phyloP scores from a whole-genome alignment of 2,797 vertebrate genomes.

The Pitangus sulphuratus region DNA sequence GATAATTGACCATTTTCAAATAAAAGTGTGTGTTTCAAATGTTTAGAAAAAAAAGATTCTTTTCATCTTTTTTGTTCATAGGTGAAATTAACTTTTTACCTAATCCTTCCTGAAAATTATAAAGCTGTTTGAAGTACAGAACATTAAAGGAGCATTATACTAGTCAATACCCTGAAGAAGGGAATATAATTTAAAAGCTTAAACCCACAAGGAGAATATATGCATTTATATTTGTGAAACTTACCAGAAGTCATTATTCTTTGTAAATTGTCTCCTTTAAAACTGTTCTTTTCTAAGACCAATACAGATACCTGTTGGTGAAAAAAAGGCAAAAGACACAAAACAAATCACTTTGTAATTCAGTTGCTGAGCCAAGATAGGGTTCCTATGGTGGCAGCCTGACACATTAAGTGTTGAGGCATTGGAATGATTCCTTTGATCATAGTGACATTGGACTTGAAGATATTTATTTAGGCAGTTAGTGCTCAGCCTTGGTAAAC shows the following conservation, averaged over 20 bases:
- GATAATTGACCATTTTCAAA: not conserved
- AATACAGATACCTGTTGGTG: not conserved
- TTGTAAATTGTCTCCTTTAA: not conserved
- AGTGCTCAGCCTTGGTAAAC: not conserved
- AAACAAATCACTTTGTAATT: not conserved
- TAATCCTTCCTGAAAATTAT: not conserved
- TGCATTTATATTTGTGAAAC: constrained; percentile 13
- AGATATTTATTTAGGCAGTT: not conserved
- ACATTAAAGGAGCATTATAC: not conserved
- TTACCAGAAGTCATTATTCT: not conserved
- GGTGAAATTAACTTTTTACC: not conserved
- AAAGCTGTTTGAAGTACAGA: constrained; percentile 10
- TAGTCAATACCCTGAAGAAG: not conserved
- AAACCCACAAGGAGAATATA: not conserved
- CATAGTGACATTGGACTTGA: not conserved
- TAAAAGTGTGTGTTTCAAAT: not conserved
- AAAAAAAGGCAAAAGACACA: not conserved
- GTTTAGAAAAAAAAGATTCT: not conserved
- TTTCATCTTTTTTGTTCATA: not conserved
- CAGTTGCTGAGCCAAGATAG: not conserved
- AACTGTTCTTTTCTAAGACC: not conserved
- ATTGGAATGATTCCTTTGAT: not conserved
- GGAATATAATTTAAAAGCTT: not conserved
- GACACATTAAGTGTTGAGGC: not conserved
- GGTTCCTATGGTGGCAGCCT: not conserved